Base-by-base conservation (phyloP, 2,888 invertebrate genomes). In the Caenorhabditis angaria region DNA sequence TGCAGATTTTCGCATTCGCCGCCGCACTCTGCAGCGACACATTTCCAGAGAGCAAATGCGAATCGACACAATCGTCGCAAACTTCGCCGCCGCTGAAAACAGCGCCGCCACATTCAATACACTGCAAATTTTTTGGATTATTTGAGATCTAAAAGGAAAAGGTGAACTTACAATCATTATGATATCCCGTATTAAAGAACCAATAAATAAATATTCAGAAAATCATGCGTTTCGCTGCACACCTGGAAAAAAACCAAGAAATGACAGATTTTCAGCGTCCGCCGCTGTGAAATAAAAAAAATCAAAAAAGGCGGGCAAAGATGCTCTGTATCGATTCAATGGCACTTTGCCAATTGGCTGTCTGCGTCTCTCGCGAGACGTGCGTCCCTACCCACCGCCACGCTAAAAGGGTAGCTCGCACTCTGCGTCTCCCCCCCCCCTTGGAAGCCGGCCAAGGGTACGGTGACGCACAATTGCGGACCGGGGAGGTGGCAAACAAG, bases 61-160 rank as follows among this genome's bases (percentile, higher is more conserved):
- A 20, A 60, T 50, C 60, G 8, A 29, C 56, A 41, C 74, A 74
- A 27, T 57, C 58, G 10, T 74, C 66, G 27, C 74, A 74, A 48
- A 66, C 41, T 20, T 74, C 74, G 14, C 56, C 58, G 25, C 60
- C 55, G 28, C 58, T 53, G 25, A 47, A 57, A 14, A 61, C 57
- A 25, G 54, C 24, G 27, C 57, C 60, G 53, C 74, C 74, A 25
- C 74, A 74, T 61, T 74, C 74, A 25, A 70, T 64, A 41, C 74
- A 74, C 74, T 74, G 27, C 54, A 69, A 2, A 20, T 47, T 41
- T 50, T 51, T 28, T 12, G 25, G 22, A 3, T 47, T 58, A n/a
- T n/a, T n/a, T n/a, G n/a, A n/a, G n/a, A n/a, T n/a, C n/a, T n/a
- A n/a, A n/a, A n/a, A n/a, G n/a, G n/a, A n/a, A n/a, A n/a, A n/a